Base-by-base conservation (phyloP, 2,113 vertebrate genomes). In the Nothoprocta perdicaria region DNA sequence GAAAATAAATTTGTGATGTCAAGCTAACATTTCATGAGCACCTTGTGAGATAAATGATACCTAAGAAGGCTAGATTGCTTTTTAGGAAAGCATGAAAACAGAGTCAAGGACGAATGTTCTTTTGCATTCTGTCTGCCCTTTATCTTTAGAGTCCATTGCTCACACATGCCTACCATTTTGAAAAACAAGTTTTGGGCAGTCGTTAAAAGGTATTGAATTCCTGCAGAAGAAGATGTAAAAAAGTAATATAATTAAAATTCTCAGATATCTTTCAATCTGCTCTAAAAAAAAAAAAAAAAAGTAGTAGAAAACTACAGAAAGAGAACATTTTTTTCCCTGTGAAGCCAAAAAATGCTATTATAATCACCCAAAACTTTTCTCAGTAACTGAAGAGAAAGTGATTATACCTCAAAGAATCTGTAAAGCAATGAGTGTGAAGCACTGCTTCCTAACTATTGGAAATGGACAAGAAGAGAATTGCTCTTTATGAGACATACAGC, bases 341-440 rank as follows among this genome's bases (percentile, higher is more conserved):
- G 53, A 19, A 27, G 68, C 12, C 57, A 38, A 62, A 27, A 66
- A 80, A 73, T 65, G 14, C 1, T 60, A n/a, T 18, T 24, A 41
- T 83, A 86, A 69, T 33, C 8, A 55, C 8, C 58, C 45, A 26
- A 1, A 53, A 19, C 8, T 9, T 74, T 77, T 77, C 2, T 46
- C 65, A 1, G 1, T 52, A 26, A 57, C 40, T 11, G 24, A 41
- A 45, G 9, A 61, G 26, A 45, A 33, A 19, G 13, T 45, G 1
- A 45, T 2, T 3, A 10, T 62, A 23, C 27, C 14, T 6, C 11
- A 75, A 62, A 40, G 16, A 62, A 1, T 0, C 0, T 1, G 4
- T 1, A 14, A 71, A 48, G 9, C 23, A n/a, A 2, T 58, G 29
- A 19, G 2, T 17, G 14, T 24, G 23, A 65, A 75, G 12, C 6